These are phyloP conservation scores for Cuniculus paca DNA, from an alignment of 2,797 vertebrate genomes.

Conservation along the genomic window DNA sequence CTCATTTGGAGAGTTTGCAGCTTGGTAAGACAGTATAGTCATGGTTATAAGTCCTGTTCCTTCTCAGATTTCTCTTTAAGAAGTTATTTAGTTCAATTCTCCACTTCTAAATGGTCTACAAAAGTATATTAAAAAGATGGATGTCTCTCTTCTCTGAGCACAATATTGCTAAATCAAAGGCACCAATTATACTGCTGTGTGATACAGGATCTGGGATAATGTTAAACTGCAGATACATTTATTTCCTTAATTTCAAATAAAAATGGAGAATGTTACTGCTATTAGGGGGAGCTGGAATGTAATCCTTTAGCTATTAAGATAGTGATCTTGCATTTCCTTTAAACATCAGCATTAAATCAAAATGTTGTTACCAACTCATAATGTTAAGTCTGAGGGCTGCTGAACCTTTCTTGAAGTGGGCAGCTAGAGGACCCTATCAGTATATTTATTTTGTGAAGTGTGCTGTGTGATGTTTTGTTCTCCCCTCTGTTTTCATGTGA, in stretches of 20 bases:
- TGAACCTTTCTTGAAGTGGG: neutral
- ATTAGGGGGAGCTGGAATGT: neutral
- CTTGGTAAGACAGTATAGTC: neutral
- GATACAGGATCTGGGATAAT: conserved; percentile 38
- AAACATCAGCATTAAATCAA: conserved; percentile 14
- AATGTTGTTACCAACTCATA: conserved; percentile 24
- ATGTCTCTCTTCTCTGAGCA: conserved; percentile 20
- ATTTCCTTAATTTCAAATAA: conserved; percentile 69
- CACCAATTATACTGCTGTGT: conserved; percentile 11
- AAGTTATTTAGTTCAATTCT: conserved; percentile 26
- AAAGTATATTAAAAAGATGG: conserved; percentile 48
- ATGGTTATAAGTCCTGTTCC: neutral
- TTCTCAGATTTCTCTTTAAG: conserved; percentile 29
- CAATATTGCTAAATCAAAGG: conserved; percentile 4
- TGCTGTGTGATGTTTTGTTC: neutral
- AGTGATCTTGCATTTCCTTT: conserved; percentile 49
- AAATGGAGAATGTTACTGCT: conserved; percentile 45
- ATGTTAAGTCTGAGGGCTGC: neutral
- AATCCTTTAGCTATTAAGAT: conserved; percentile 22
- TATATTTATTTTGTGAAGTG: neutral
- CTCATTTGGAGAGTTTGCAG: conserved; percentile 42
- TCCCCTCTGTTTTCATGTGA: neutral
- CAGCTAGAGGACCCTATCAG: neutral
- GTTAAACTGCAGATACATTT: conserved; percentile 39
- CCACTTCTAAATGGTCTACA: conserved; percentile 47